phyloP scores from a whole-genome alignment of 2,113 vertebrate species.

The Gulo gulo region DNA sequence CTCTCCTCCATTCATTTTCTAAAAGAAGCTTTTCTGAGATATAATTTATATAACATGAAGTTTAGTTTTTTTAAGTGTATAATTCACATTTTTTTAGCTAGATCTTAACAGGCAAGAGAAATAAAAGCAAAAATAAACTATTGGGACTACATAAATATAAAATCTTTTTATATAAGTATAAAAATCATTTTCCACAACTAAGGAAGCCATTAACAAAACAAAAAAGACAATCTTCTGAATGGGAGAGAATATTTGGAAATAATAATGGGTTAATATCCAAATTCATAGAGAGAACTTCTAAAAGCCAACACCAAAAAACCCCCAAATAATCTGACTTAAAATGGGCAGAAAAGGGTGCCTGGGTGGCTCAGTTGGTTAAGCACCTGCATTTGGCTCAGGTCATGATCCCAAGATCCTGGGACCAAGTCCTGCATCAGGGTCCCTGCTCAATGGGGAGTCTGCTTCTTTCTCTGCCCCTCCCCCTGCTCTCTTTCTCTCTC shows the following conservation, averaged over 20 bases:
- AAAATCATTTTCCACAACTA: neutral
- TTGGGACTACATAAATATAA: neutral
- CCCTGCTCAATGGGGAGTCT: no score
- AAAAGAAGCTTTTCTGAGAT: slow-evolving; percentile 17
- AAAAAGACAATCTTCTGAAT: neutral
- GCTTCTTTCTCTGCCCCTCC: no score
- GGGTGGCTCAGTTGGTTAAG: neutral
- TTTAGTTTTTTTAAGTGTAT: neutral
- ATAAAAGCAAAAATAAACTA: neutral
- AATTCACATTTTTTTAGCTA: neutral
- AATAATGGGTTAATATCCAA: neutral
- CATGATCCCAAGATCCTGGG: no score
- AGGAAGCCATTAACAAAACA: neutral
- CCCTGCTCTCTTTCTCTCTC: no score
- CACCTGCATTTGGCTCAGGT: neutral
- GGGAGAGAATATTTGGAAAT: neutral
- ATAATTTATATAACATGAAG: neutral
- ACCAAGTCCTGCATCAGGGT: no score
- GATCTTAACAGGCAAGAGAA: neutral
- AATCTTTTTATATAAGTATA: neutral
- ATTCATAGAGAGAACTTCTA: neutral
- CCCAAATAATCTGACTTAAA: neutral
- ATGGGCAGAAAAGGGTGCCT: neutral
- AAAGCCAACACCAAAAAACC: neutral
- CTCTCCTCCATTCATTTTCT: neutral